Evolutionary conservation across 2,888 invertebrate genomes (phyloP), one percentile per base, ranked within the genome.

Genomic region (Lasius fuliginosus): DNA sequence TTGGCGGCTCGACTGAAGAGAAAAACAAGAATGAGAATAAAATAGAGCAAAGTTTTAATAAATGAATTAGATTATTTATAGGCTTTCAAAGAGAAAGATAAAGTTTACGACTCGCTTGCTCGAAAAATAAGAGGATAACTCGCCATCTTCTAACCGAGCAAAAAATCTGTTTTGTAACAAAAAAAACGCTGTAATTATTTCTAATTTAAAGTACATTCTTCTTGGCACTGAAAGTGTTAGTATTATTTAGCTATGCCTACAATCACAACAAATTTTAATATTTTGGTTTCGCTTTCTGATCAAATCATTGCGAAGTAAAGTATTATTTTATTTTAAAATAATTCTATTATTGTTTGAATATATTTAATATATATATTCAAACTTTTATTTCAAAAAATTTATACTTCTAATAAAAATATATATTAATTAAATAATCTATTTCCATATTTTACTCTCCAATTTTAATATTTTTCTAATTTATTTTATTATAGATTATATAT

Each of bases 171-270:
- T n/a, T 53, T 18, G 49, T 8, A 53, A 53, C 6, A 8, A n/a
- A 53, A 49, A 53, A 53, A 53, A 8, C 8, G 1, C 5, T 46
- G 27, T n/a, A 42, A 56, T 58, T 42, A 30, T 12, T 74, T 40
- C 0, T 73, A 79, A 64, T 1, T 23, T 82, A 64, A 60, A 76
- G 62, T 60, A 58, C 4, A 33, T 49, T 49, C 30, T 71, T 71
- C 5, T 79, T 79, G 71, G 58, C 42, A 60, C 18, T 71, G 58
- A 79, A 71, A 71, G 42, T 86, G 82, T 90, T 88, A 88, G 77
- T 89, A 88, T 92, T 86, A 90, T 90, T 91, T 89, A 89, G 83
- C 92, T 91, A 92, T 90, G 40, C 87, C 86, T 92, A 92, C 90
- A 68, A 86, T 86, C 81, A 88, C 84, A 89, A 84, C 87, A 86